Conservation (phyloP, 2,888 invertebrate species). For the Cantharis nigra region DNA sequence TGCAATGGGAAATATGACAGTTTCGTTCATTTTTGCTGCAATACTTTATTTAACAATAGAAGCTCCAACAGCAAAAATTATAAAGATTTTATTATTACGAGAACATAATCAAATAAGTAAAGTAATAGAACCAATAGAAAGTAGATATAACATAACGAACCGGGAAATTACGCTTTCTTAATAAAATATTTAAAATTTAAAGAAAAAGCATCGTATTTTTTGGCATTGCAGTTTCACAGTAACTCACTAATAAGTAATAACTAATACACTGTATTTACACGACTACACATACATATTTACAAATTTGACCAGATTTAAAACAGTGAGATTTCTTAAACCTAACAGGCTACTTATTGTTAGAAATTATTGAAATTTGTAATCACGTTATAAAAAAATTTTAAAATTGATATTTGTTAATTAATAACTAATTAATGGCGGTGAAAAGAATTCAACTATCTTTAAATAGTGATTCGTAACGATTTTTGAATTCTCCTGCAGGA, state of each 20-base stretch:
- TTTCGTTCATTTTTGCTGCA: background rate
- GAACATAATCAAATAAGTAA: background rate
- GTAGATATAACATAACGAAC: background rate
- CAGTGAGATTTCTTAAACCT: background rate
- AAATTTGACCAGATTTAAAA: background rate
- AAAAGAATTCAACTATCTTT: background rate
- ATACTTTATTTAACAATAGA: background rate
- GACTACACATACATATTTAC: background rate
- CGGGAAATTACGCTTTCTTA: too few species aligned
- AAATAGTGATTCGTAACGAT: conserved; percentile 53
- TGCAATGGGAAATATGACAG: background rate
- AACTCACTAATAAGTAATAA: too few species aligned
- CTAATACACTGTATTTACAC: background rate
- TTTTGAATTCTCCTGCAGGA: conserved; percentile 68
- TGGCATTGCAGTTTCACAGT: background rate
- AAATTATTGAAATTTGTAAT: background rate
- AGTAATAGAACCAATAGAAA: background rate
- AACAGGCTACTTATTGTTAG: too few species aligned
- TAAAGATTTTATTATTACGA: background rate
- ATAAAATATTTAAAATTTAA: background rate
- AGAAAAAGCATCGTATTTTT: background rate
- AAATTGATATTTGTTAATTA: background rate
- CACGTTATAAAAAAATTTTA: background rate
- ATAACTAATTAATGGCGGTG: background rate
- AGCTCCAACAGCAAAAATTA: background rate